These are phyloP conservation scores for Reticulitermes lucifugus DNA, from an alignment of 2,888 invertebrate genomes.

Conservation along the genomic window DNA sequence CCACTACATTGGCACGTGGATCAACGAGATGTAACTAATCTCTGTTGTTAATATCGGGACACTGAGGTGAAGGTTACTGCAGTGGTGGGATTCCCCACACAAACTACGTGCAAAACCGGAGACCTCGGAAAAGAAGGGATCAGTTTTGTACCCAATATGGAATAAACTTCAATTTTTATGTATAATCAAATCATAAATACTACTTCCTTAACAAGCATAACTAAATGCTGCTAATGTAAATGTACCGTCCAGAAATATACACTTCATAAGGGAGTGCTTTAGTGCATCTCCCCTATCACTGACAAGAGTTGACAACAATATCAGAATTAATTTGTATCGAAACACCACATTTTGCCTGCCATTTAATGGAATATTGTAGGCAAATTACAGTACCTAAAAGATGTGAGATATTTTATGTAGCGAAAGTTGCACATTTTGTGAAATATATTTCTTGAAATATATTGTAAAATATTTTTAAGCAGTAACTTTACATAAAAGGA, in stretches of 20 bases:
- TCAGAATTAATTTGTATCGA: background rate
- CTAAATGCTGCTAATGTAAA: background rate
- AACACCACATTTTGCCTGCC: background rate
- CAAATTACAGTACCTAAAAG: background rate
- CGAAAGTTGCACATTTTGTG: background rate
- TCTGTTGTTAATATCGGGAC: no score
- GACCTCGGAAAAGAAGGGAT: background rate
- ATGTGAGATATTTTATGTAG: background rate
- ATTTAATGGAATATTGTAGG: background rate
- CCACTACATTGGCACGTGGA: no score
- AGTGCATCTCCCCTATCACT: background rate
- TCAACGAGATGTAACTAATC: no score
- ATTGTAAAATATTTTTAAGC: slow-evolving; percentile 6
- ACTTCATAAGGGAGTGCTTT: background rate
- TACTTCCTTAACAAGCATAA: background rate
- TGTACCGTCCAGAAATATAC: slow-evolving; percentile 1
- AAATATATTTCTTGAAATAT: slow-evolving; percentile 1
- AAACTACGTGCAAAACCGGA: background rate
- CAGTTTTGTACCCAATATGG: background rate
- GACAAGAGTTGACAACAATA: background rate
- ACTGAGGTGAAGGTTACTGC: no score
- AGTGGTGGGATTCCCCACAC: background rate
- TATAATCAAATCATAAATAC: background rate
- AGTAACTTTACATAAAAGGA: background rate
- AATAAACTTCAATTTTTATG: background rate